phyloP scores from a whole-genome alignment of 2,113 vertebrate species.

The Asarcornis scutulata region DNA sequence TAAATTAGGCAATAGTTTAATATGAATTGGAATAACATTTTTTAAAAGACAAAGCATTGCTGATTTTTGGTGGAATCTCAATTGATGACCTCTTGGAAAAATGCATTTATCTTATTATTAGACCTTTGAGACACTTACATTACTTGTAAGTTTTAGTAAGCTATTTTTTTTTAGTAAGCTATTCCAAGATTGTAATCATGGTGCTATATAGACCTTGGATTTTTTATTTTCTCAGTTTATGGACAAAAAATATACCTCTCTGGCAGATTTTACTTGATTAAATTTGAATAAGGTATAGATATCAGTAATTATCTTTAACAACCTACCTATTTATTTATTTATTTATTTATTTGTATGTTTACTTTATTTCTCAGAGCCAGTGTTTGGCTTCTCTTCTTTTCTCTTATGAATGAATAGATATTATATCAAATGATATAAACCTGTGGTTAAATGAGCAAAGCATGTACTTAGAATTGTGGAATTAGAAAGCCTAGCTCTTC shows the following conservation, averaged over 20 bases:
- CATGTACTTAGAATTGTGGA: not conserved
- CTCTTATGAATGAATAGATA: not conserved
- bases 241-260: not conserved
- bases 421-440: not conserved
- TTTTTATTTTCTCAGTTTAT: not conserved
- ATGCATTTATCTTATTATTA: constrained; percentile 35
- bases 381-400: not conserved
- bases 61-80: constrained; percentile 31
- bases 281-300: not conserved
- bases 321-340: not conserved
- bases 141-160: constrained; percentile 21
- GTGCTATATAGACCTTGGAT: not conserved
- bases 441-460: not conserved
- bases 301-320: not conserved
- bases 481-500: not conserved
- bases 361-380: not conserved
- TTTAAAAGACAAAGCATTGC: constrained; percentile 44
- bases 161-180: too few relatives aligned
- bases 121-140: not conserved
- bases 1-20: constrained; percentile 26
- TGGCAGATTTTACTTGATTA: not conserved
- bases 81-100: constrained; percentile 10
- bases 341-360: not conserved
- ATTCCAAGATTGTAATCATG: not conserved
- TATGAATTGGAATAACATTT: constrained; percentile 6